These are phyloP conservation scores for Habropoda laboriosa DNA, from an alignment of 1,140 invertebrate species.

Conservation along the genomic window DNA sequence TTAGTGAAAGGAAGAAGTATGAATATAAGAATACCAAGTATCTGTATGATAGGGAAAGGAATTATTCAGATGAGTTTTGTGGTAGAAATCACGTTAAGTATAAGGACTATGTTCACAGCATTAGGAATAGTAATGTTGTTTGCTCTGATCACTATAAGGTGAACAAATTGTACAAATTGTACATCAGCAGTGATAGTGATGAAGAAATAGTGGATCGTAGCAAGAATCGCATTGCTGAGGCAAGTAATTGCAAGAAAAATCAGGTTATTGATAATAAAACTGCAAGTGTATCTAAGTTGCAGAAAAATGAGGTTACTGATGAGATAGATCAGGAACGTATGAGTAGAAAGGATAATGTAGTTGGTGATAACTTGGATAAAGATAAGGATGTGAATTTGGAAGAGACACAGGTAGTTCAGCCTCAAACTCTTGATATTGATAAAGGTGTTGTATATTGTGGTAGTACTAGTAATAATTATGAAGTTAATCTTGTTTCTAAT, in stretches of 20 bases:
- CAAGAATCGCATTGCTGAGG: not conserved
- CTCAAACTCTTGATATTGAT: not conserved
- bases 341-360: not conserved
- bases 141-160: slow-evolving; percentile 23
- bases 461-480: not conserved
- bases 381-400: not conserved
- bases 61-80: slow-evolving; percentile 22
- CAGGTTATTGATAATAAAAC: not conserved
- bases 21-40: slow-evolving; percentile 24
- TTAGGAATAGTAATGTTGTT: slow-evolving; percentile 32
- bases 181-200: slow-evolving; percentile 35
- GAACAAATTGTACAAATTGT: slow-evolving; percentile 41
- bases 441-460: not conserved
- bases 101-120: slow-evolving; percentile 23
- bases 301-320: not conserved
- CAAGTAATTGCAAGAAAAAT: not conserved
- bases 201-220: slow-evolving; percentile 22
- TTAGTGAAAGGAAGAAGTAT: slow-evolving; percentile 6
- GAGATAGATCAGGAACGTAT: not conserved
- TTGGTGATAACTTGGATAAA: not conserved
- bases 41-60: slow-evolving; percentile 20
- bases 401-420: not conserved
- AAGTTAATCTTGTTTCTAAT: not conserved
- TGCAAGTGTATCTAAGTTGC: not conserved
- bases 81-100: slow-evolving; percentile 4